Evolutionary conservation across 2,888 invertebrate genomes (phyloP).

Genomic region (Epistrophella euchroma): DNA sequence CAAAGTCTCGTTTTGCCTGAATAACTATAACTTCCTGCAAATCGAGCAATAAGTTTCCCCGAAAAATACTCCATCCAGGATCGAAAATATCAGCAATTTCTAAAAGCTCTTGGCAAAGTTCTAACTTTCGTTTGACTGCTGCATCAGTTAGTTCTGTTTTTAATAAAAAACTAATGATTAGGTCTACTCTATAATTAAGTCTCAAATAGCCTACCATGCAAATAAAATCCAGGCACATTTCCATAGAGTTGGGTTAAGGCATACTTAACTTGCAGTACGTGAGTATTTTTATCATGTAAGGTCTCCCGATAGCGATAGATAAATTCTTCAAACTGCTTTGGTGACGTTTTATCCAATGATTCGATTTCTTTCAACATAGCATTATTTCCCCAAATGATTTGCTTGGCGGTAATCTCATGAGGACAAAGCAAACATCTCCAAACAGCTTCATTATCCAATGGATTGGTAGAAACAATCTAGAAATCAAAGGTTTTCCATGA

Average conservation of each 20-base stretch:
- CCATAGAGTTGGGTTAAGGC: conserved; percentile 89
- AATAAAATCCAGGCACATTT: conserved; percentile 85
- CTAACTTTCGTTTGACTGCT: conserved; percentile 86
- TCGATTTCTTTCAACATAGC: conserved; percentile 86
- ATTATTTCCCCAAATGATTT: conserved; percentile 87
- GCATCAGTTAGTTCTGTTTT: conserved; percentile 85
- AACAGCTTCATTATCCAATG: conserved; percentile 85
- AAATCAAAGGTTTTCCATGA: conserved; percentile 76
- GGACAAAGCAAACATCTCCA: conserved; percentile 89
- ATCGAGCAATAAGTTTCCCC: conserved; percentile 87
- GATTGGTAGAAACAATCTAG: conserved; percentile 86
- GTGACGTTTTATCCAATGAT: conserved; percentile 85
- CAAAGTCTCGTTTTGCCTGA: conserved; percentile 86
- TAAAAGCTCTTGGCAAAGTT: conserved; percentile 88
- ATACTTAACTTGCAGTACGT: conserved; percentile 88
- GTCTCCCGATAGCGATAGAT: conserved; percentile 87
- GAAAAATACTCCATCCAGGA: conserved; percentile 87
- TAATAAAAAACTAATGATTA: conserved; percentile 2
- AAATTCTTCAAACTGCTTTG: conserved; percentile 87
- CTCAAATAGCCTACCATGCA: conserved; percentile 84
- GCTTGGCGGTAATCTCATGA: conserved; percentile 85
- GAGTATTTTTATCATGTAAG: conserved; percentile 88
- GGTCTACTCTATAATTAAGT: not conserved
- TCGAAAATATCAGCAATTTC: conserved; percentile 87
- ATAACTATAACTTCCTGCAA: conserved; percentile 87